Percentiles rank a stretch among this genome's conserved stretches.
Conservation (phyloP, 2,888 invertebrate species). For the Maniola hyperantus region DNA sequence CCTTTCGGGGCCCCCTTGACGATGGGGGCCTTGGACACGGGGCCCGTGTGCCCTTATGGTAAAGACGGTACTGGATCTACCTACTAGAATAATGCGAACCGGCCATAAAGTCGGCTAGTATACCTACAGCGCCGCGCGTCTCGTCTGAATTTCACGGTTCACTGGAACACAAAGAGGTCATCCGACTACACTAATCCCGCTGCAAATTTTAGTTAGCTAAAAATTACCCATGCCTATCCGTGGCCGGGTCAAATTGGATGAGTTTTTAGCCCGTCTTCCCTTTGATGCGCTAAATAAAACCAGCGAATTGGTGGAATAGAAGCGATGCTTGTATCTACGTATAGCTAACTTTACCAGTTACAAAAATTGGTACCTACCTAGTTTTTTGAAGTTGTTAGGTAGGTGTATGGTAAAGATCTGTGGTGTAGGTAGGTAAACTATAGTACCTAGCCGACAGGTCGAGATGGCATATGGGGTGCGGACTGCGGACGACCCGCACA, state of each 20-base stretch:
- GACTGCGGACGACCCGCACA: no score
- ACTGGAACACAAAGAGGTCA: constrained; percentile 56
- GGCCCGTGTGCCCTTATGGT: no score
- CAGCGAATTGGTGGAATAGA: constrained; percentile 13
- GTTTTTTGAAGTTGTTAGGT: neutral
- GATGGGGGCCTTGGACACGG: no score
- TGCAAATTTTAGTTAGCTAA: constrained; percentile 46
- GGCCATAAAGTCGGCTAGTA: neutral
- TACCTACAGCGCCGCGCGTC: constrained; percentile 28
- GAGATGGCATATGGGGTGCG: no score
- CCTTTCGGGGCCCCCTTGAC: no score
- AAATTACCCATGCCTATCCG: constrained; percentile 42
- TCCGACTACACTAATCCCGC: constrained; percentile 46
- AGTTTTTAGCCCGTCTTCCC: constrained; percentile 33
- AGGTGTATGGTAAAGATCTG: neutral
- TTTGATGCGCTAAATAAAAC: constrained; percentile 34
- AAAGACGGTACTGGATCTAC: no score
- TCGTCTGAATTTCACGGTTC: constrained; percentile 49
- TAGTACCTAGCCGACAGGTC: no score
- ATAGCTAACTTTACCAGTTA: neutral
- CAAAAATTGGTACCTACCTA: neutral
- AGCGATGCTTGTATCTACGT: neutral
- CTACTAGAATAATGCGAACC: neutral
- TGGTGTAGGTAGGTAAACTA: no score
- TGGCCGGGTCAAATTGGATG: constrained; percentile 36